phyloP scores from a whole-genome alignment of 1,140 invertebrate species.

The Heliconius nattereri region DNA sequence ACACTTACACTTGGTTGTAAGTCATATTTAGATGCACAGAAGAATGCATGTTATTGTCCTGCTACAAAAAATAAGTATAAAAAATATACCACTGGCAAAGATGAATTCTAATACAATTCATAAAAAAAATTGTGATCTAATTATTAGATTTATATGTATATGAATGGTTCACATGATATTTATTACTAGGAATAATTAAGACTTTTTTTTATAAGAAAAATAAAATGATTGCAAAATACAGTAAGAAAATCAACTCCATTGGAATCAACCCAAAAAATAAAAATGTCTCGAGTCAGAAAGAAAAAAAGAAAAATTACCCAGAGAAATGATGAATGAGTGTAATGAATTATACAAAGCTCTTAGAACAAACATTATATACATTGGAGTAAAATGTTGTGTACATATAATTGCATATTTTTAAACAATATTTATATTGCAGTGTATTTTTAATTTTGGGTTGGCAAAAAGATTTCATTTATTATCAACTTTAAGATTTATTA shows the following conservation, averaged over 20 bases:
- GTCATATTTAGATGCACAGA: slow-evolving; percentile 90
- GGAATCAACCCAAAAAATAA: background rate
- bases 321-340: too few species aligned
- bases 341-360: too few species aligned
- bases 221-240: too few species aligned
- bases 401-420: too few species aligned
- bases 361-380: too few species aligned
- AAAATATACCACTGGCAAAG: slow-evolving; percentile 79
- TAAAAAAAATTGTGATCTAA: background rate
- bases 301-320: too few species aligned
- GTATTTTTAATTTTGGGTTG: too few species aligned
- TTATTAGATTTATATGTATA: background rate
- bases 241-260: background rate
- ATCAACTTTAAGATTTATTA: too few species aligned
- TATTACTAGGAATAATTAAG: background rate
- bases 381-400: too few species aligned
- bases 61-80: slow-evolving; percentile 78
- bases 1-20: slow-evolving; percentile 91
- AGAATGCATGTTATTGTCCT: slow-evolving; percentile 88
- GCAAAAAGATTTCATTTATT: too few species aligned
- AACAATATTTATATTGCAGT: too few species aligned
- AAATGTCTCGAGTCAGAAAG: background rate
- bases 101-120: slow-evolving; percentile 65
- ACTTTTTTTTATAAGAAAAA: background rate
- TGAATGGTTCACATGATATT: background rate